Evolutionary conservation across 2,888 invertebrate species (phyloP).

Genomic region (Blastobasis adustella): DNA sequence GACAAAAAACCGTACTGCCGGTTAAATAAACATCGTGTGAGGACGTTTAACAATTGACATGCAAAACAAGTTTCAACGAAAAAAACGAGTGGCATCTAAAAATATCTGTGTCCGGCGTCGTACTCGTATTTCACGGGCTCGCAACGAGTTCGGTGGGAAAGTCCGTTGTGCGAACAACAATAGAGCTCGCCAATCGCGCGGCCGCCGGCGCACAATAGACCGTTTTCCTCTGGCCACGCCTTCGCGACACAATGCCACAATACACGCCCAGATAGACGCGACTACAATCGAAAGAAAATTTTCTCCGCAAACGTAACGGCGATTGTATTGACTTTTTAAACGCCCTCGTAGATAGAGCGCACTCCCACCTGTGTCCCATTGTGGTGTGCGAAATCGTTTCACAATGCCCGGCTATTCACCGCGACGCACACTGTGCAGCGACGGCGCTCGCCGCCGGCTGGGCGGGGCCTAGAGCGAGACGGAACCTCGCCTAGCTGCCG

Average conservation of each 20-base stretch:
- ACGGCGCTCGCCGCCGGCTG: conserved; percentile 39
- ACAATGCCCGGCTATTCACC: conserved; percentile 62
- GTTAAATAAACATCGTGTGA: no score
- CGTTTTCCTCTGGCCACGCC: conserved; percentile 64
- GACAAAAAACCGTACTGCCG: no score
- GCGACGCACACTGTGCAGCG: conserved; percentile 47
- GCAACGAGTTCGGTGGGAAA: conserved; percentile 38
- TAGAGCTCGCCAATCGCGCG: conserved; percentile 60
- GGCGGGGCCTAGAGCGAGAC: conserved; percentile 70
- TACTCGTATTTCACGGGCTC: conserved; percentile 23
- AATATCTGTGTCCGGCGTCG: conserved; percentile 17
- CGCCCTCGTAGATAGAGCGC: conserved; percentile 65
- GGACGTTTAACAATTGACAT: conserved; percentile 9
- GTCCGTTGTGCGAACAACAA: conserved; percentile 37
- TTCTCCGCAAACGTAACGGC: conserved; percentile 61
- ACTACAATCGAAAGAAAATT: conserved; percentile 64
- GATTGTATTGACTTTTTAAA: conserved; percentile 74
- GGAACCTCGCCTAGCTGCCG: conserved; percentile 44
- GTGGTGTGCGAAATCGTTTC: conserved; percentile 63
- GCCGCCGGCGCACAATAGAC: conserved; percentile 57
- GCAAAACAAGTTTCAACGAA: conserved; percentile 20
- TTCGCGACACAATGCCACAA: conserved; percentile 43
- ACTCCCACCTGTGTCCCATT: conserved; percentile 64
- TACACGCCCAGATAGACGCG: conserved; percentile 59
- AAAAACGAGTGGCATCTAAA: conserved; percentile 19